phyloP scores from a whole-genome alignment of 2,113 vertebrate genomes.

The Chlamydotis undulata region DNA sequence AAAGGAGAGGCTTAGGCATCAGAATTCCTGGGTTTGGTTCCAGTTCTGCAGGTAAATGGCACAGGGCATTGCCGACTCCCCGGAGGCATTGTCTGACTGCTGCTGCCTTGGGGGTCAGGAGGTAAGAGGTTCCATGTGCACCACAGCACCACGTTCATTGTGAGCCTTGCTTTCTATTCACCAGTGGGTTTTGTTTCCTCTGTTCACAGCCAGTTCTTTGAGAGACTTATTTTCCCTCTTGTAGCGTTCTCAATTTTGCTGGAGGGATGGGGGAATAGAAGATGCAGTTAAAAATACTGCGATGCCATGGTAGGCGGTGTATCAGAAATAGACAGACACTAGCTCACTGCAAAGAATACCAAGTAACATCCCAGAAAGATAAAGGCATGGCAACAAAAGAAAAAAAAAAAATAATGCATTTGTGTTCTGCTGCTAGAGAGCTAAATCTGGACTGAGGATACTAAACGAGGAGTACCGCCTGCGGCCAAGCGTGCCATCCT shows the following conservation, averaged over 20 bases:
- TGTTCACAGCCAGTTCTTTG: background rate
- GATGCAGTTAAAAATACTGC: conserved; percentile 58
- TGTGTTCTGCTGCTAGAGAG: background rate
- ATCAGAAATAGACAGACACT: conserved; percentile 66
- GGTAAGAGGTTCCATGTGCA: background rate
- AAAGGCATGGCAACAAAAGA: conserved; percentile 44
- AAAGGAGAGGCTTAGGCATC: background rate
- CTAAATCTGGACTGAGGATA: background rate
- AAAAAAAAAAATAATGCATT: background rate
- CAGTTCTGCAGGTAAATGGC: background rate
- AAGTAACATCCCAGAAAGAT: conserved; percentile 41
- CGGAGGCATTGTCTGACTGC: background rate
- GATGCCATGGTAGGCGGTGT: conserved; percentile 42
- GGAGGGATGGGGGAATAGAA: background rate
- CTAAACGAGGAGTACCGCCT: background rate
- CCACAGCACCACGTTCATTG: rapidly evolving
- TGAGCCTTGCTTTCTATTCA: background rate
- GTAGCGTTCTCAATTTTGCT: background rate
- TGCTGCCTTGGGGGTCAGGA: background rate
- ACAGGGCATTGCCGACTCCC: background rate
- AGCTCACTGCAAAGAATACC: conserved; percentile 25
- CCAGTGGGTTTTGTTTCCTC: background rate
- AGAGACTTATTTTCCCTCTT: conserved; percentile 15
- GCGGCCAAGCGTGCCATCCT: background rate
- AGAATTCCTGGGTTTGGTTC: background rate